These are phyloP conservation scores for Climacteris rufus DNA, from an alignment of 2,113 vertebrate species.

Conservation along the genomic window DNA sequence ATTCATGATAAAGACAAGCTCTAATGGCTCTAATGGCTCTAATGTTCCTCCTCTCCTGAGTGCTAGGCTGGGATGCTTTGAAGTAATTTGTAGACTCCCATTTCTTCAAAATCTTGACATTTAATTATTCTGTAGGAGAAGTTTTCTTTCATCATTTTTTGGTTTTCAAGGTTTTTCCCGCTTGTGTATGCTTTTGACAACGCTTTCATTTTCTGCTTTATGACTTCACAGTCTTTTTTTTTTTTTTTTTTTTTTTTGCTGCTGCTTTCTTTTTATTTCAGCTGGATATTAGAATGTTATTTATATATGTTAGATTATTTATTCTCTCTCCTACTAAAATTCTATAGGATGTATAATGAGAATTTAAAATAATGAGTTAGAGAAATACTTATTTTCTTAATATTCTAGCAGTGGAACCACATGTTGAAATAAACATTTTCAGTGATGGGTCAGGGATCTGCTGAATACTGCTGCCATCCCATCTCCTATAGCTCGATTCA, in stretches of 20 bases:
- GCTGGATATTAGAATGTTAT: not conserved
- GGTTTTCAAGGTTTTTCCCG: constrained; percentile 57
- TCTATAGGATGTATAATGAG: not conserved
- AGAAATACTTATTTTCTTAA: not conserved
- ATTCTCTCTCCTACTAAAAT: not conserved
- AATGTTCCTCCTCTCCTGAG: too few relatives aligned
- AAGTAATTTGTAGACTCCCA: not conserved
- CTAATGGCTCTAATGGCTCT: too few relatives aligned
- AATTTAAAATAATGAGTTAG: not conserved
- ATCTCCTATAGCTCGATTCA: not conserved
- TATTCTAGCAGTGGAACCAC: not conserved
- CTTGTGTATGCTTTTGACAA: not conserved
- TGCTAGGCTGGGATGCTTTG: not conserved
- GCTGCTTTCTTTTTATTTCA: constrained; percentile 22
- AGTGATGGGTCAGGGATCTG: not conserved
- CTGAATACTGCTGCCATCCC: not conserved
- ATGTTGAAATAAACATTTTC: not conserved
- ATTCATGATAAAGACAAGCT: constrained; percentile 5
- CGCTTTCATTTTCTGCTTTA: constrained; percentile 62
- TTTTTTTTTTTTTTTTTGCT: not conserved
- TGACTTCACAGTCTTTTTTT: constrained; percentile 28
- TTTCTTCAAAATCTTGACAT: constrained; percentile 39
- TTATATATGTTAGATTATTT: not conserved
- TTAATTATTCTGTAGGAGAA: constrained; percentile 12
- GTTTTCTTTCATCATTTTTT: constrained; percentile 56